Percentiles rank a stretch among this genome's conserved stretches.
phyloP scores from a whole-genome alignment of 2,888 invertebrate species.

The Galerucella nymphaeae region DNA sequence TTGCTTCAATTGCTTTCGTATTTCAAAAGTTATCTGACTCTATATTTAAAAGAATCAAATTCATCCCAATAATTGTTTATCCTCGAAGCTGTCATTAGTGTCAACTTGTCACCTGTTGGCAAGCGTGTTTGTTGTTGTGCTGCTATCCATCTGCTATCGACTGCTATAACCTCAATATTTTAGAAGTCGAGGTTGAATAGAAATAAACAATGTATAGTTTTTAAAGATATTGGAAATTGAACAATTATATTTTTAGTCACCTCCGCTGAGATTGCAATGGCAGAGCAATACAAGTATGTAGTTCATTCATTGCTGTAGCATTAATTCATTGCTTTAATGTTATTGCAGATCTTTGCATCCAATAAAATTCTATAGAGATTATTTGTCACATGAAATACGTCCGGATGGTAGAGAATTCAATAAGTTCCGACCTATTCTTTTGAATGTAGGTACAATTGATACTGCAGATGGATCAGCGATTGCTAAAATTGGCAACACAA shows the following conservation, averaged over 20 bases:
- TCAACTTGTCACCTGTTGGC: no score
- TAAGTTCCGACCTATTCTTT: conserved; percentile 74
- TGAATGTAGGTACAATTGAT: conserved; percentile 72
- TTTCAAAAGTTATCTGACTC: no score
- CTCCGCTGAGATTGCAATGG: conserved; percentile 14
- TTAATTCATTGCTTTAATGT: conserved; percentile 1
- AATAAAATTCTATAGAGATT: conserved; percentile 79
- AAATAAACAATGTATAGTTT: background rate
- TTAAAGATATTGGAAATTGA: background rate
- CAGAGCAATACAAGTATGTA: conserved; percentile 57
- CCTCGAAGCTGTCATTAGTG: no score
- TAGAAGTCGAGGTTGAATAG: background rate
- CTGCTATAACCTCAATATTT: no score
- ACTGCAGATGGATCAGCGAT: conserved; percentile 82
- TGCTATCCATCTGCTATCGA: no score
- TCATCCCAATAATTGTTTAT: no score
- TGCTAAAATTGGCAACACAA: conserved; percentile 84
- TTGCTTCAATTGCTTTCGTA: no score
- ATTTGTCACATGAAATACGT: conserved; percentile 75
- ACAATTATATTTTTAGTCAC: background rate
- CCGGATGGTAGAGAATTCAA: conserved; percentile 82
- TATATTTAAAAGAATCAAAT: no score
- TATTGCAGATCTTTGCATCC: conserved; percentile 78
- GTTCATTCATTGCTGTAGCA: conserved; percentile 9
- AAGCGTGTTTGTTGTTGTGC: no score